A percentile compares a stretch with the other conserved stretches of the same genome.
These are phyloP conservation scores for Neopelma chrysocephalum DNA, from an alignment of 2,797 vertebrate species.

Conservation along the genomic window DNA sequence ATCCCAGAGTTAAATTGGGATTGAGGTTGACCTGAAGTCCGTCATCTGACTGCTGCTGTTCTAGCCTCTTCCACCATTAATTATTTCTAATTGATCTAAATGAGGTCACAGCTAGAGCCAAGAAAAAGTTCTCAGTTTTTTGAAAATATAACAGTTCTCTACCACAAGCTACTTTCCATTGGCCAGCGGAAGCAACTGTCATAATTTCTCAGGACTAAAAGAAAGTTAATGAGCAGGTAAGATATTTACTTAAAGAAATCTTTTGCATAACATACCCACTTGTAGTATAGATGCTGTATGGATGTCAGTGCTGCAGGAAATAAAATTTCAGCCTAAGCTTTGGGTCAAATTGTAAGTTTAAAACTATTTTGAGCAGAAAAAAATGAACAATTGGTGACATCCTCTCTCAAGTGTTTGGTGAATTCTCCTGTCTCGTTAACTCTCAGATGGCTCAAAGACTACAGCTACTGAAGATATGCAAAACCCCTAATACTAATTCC, in stretches of 20 bases:
- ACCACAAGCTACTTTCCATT: background rate
- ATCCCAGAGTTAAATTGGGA: background rate
- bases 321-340: background rate
- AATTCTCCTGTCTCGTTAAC: background rate
- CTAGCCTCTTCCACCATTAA: background rate
- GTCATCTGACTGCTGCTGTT: background rate
- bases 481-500: background rate
- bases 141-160: background rate
- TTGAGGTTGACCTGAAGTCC: background rate
- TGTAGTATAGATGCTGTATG: background rate
- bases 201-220: background rate
- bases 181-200: background rate
- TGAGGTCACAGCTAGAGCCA: background rate
- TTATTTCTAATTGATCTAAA: background rate
- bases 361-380: background rate
- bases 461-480: background rate
- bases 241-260: background rate
- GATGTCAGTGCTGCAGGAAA: background rate
- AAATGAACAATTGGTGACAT: background rate
- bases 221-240: background rate
- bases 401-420: background rate
- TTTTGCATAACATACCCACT: background rate
- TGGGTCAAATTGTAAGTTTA: background rate
- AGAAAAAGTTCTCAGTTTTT: background rate
- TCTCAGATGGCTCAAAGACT: background rate